A percentile compares a stretch with the other conserved stretches of the same genome.
phyloP scores from a whole-genome alignment of 2,888 invertebrate species.

The Smittia sp. region DNA sequence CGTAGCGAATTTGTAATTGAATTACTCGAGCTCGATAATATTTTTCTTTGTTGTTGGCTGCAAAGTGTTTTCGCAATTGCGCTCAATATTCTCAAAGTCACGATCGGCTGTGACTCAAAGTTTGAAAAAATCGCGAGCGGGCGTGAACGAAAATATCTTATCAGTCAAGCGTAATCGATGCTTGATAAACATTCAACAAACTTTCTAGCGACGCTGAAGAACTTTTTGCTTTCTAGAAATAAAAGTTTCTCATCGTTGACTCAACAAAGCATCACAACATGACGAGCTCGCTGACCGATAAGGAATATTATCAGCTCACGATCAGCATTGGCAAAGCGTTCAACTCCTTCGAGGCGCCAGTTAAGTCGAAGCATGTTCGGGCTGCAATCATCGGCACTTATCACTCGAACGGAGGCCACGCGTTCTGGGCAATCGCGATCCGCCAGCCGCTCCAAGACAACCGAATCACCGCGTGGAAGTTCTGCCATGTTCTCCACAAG shows the following conservation, averaged over 20 bases:
- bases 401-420: conserved; percentile 83
- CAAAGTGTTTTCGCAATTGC: too few species aligned
- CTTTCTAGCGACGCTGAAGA: not conserved
- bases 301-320: conserved; percentile 58
- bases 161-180: not conserved
- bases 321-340: conserved; percentile 91
- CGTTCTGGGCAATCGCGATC: conserved; percentile 76
- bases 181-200: too few species aligned
- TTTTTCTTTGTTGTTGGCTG: too few species aligned
- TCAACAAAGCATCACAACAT: not conserved
- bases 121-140: too few species aligned
- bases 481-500: conserved; percentile 96
- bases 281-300: conserved; percentile 44
- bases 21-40: too few species aligned
- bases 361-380: conserved; percentile 98
- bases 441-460: conserved; percentile 51
- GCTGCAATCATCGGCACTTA: conserved; percentile 93
- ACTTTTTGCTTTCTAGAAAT: not conserved
- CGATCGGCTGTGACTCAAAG: too few species aligned
- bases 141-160: not conserved
- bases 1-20: too few species aligned
- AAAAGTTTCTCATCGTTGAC: not conserved
- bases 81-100: too few species aligned
- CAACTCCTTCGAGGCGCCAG: conserved; percentile 85
- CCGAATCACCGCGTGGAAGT: conserved; percentile 78